These are phyloP conservation scores for Podabrus alpinus DNA, from an alignment of 2,888 invertebrate species.

Conservation along the genomic window DNA sequence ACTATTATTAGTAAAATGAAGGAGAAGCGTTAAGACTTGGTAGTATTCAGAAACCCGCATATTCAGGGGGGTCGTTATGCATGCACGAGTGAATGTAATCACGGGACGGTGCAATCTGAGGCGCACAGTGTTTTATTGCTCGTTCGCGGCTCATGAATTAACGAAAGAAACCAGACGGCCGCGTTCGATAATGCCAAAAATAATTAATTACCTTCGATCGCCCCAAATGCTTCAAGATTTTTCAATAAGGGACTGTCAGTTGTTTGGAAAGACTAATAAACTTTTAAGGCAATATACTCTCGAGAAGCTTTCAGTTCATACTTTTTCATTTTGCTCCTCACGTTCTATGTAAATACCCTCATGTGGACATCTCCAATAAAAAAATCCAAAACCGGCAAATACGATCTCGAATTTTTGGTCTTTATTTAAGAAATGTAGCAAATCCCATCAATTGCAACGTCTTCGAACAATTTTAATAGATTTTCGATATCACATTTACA, in stretches of 20 bases:
- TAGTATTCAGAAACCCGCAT: constrained; percentile 30
- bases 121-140: constrained; percentile 51
- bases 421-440: background rate
- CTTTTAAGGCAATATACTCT: constrained; percentile 43
- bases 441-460: background rate
- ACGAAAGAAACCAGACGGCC: constrained; percentile 67
- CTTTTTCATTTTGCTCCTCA: constrained; percentile 21
- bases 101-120: constrained; percentile 45
- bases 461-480: background rate
- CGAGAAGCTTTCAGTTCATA: constrained; percentile 17
- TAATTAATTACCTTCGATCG: constrained; percentile 74
- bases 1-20: constrained; percentile 30
- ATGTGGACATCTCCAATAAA: constrained; percentile 5
- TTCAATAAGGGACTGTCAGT: constrained; percentile 60
- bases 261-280: constrained; percentile 51
- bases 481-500: background rate
- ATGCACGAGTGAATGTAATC: constrained; percentile 52
- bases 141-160: constrained; percentile 69
- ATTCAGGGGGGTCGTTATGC: constrained; percentile 42
- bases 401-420: background rate
- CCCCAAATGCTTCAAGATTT: constrained; percentile 66
- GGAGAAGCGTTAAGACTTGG: constrained; percentile 26
- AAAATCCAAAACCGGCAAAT: background rate
- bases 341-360: constrained; percentile 22
- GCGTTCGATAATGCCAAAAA: constrained; percentile 73